Evolutionary conservation across 1,140 invertebrate species (phyloP), one percentile per base, ranked within the genome.

Genomic region (Drosophila lowei): DNA sequence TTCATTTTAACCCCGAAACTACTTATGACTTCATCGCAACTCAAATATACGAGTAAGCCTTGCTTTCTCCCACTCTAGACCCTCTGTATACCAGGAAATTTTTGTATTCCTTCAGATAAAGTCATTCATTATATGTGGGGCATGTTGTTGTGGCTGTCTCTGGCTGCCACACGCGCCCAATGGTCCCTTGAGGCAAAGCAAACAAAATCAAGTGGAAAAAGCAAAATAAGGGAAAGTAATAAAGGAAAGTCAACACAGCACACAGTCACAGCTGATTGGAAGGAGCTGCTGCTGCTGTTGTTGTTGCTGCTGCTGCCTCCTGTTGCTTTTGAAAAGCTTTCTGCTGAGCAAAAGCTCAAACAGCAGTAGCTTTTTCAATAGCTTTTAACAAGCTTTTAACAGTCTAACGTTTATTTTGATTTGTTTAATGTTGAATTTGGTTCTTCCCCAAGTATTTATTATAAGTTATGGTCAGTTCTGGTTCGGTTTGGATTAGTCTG

Each of bases 391-490:
- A 68, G 61, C 65, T 68, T 42, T 68, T 2, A 15, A n/a, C 50
- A 2, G 11, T 21, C 3, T 7, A 50, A 63, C 34, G 43, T 62
- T 57, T 57, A 41, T 55, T 47, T 59, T 73, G 66, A 65, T 63
- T 54, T 47, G 38, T 62, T 56, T 48, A 52, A 28, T 56, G 52
- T 74, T 60, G 6, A 56, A 76, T 42, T 59, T 61, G 57, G 60
- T 11, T 63, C 42, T 64, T 57, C 48, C 66, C 53, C 65, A 64
- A 60, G 60, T 50, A 79, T 85, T 68, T 73, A 79, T 46, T 59
- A 48, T 75, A 77, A 80, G 80, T 73, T 85, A 58, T 68, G 67
- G 67, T 79, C 66, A 76, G 65, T 85, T 85, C 58, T 53, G 48
- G 60, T 68, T 72, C 49, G 44, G 62, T 34, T 18, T 57, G 47